Evolutionary conservation across 2,113 vertebrate species (phyloP), one percentile per base, ranked within the genome.

Genomic region (Neotragus pygmaeus): DNA sequence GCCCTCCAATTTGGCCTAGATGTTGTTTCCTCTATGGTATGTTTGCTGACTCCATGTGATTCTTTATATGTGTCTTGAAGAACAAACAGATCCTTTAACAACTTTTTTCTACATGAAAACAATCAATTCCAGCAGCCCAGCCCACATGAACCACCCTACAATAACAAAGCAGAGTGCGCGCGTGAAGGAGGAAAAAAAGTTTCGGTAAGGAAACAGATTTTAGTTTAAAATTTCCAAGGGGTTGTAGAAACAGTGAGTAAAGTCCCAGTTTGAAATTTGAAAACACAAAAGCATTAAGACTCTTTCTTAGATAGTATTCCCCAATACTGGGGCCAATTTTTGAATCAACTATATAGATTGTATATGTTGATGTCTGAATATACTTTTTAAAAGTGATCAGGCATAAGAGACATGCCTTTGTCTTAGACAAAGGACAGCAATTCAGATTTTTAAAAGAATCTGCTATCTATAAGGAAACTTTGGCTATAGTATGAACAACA

Each of bases 121-220:
- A 70, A 94, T 90, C 97, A 97, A 96, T 98, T 97, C 93, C 98
- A 99, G 99, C 98, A 57, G 82, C 98, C 98, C 98, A 98, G 98
- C 98, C 98, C 99, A 98, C 98, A 83, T 89, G 99, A 99, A 88
- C 98, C 98, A 98, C 94, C 82, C 94, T 98, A 97, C 99, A 98
- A 97, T 98, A 98, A 73, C 99, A 99, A 98, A 99, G 58, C 98
- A 17, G 98, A 99, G 97, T 96, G 97, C 77, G 75, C 36, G 13
- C 88, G 57, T 88, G 99, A 99, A 98, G 98, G 97, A 98, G 98
- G 98, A 93, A 98, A 98, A 98, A 98, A 98, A 70, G 83, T 97
- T 80, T 97, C 95, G 98, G 98, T 99, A 99, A 99, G 98, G 98
- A 95, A 96, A 33, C 91, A 57, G 93, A 98, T 97, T 98, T 97